Base-by-base conservation (phyloP, 2,888 invertebrate genomes). In the Aphelenchoides bicaudatus region DNA sequence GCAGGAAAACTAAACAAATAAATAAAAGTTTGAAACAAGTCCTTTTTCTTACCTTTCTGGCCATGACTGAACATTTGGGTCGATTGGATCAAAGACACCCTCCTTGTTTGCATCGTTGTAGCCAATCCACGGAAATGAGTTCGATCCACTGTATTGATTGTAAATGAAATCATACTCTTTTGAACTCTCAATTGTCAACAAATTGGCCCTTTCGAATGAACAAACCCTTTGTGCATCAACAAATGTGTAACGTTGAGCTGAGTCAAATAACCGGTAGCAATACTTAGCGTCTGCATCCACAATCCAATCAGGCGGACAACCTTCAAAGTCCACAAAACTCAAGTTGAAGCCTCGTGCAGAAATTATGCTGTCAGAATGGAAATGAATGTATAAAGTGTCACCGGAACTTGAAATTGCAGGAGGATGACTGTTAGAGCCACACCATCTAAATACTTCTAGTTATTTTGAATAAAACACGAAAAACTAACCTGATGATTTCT, bases 331-430 rank as follows among this genome's bases (percentile, higher is more conserved):
- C 62, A 58, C 37, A 34, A 63, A 62, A 6, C 66, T 66, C 52
- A 63, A 31, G 43, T 67, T 63, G 47, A 63, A 63, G 16, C 63
- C 63, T 21, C 67, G 39, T 39, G 39, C 31, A 37, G 66, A 54
- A 4, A 63, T 62, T 37, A 63, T 56, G 16, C 39, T 55, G 54
- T 63, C 63, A n/a, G 63, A 67, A 29, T 63, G 63, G 28, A 63
- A 63, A 27, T 63, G 67, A 8, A 63, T 48, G 38, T 56, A 53
- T 10, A 63, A 27, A 8, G 62, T 50, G 25, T 63, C 62, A 19
- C 49, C 50, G 19, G 66, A 38, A 34, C 63, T 63, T 13, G 66
- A 56, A 10, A 63, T 21, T n/a, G 66, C 53, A 21, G 66, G 28
- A 1, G 67, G 67, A 4, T 34, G 49, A n/a, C n/a, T n/a, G 31